These are phyloP conservation scores for Notamacropus eugenii DNA, from an alignment of 2,797 vertebrate genomes.

Conservation along the genomic window DNA sequence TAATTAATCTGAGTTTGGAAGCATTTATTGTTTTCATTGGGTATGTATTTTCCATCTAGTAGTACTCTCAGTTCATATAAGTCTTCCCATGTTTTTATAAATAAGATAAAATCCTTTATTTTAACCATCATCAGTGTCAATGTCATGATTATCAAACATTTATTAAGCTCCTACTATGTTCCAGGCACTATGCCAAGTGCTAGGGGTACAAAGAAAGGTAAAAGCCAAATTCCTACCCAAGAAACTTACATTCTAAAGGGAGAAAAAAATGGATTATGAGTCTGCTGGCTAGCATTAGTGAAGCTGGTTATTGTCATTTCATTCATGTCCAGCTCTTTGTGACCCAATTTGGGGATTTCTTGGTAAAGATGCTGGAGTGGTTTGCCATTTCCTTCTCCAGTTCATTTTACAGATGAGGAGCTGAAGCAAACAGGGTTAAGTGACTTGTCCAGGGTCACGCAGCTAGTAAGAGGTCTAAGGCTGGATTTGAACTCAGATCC, in stretches of 20 bases:
- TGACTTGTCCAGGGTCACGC: not conserved
- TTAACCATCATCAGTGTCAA: not conserved
- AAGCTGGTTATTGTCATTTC: not conserved
- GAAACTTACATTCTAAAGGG: not conserved
- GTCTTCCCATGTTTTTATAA: not conserved
- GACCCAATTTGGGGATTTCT: not conserved
- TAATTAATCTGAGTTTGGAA: not conserved
- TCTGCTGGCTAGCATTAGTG: not conserved
- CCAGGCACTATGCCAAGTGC: not conserved
- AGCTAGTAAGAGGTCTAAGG: not conserved
- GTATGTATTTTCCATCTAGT: not conserved
- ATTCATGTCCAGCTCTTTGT: not conserved
- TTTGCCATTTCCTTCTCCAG: not conserved
- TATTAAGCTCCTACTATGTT: not conserved
- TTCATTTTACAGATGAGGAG: not conserved
- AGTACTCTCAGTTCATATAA: not conserved
- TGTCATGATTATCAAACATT: not conserved
- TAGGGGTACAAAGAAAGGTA: not conserved
- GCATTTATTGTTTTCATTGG: not conserved
- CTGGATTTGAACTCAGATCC: not conserved
- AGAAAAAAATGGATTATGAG: rapidly evolving
- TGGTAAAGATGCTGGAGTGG: not conserved
- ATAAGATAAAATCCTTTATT: not conserved
- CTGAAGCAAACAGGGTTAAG: not conserved
- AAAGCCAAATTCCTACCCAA: not conserved